Percentiles rank a stretch among this genome's conserved stretches.
phyloP scores from a whole-genome alignment of 2,113 vertebrate genomes.

The Sylvia atricapilla region DNA sequence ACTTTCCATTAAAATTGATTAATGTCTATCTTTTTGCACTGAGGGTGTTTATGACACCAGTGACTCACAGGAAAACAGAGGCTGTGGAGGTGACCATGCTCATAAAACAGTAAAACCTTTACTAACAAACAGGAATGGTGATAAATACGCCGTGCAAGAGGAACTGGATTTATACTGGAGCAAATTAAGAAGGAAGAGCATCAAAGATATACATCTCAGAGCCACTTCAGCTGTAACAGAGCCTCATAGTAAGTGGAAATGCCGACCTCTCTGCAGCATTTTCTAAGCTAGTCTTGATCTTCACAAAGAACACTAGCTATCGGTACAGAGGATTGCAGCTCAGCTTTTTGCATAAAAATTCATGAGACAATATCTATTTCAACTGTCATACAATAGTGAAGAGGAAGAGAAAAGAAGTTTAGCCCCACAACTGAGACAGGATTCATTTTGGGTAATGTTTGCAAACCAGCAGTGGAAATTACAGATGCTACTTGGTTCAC shows the following conservation, averaged over 20 bases:
- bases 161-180: background rate
- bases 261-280: background rate
- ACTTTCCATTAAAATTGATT: constrained; percentile 27
- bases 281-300: constrained; percentile 8
- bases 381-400: constrained; percentile 59
- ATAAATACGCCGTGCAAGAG: background rate
- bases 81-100: background rate
- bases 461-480: constrained; percentile 77
- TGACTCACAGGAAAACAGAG: background rate
- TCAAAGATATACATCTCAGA: background rate
- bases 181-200: background rate
- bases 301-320: constrained; percentile 37
- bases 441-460: constrained; percentile 77
- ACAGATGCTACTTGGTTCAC: constrained; percentile 75
- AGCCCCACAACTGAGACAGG: constrained; percentile 60
- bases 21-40: background rate
- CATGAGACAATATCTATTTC: constrained; percentile 70
- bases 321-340: constrained; percentile 44
- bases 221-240: background rate
- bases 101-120: background rate
- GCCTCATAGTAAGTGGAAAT: background rate
- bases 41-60: background rate
- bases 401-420: constrained; percentile 15
- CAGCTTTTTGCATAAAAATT: constrained; percentile 76
- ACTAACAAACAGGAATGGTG: background rate